phyloP scores from a whole-genome alignment of 2,888 invertebrate genomes.

The Melieria picta region DNA sequence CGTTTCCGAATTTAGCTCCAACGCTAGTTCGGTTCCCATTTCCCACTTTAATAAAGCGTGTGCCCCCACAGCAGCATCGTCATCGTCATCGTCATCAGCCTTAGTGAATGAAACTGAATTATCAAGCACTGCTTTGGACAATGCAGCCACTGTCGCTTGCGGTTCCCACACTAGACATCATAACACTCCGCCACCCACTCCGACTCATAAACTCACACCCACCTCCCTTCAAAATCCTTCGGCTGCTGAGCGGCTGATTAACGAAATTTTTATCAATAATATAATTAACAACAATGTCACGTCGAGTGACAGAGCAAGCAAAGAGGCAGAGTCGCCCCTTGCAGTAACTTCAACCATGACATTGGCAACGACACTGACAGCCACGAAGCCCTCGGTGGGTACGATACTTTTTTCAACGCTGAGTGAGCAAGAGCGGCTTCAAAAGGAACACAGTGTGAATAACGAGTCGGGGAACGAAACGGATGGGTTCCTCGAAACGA shows the following conservation, averaged over 20 bases:
- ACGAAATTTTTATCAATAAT: slow-evolving; percentile 65
- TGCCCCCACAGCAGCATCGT: slow-evolving; percentile 32
- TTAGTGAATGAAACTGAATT: slow-evolving; percentile 43
- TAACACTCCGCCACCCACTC: slow-evolving; percentile 35
- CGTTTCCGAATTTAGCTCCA: slow-evolving; percentile 54
- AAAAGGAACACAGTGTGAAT: slow-evolving; percentile 44
- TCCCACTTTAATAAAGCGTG: slow-evolving; percentile 28
- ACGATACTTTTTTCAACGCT: slow-evolving; percentile 59
- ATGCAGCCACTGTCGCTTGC: slow-evolving; percentile 18
- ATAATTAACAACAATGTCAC: slow-evolving; percentile 60
- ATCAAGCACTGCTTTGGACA: slow-evolving; percentile 43
- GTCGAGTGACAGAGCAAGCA: slow-evolving; percentile 6
- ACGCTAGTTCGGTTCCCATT: slow-evolving; percentile 27
- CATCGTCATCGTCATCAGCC: slow-evolving; percentile 43
- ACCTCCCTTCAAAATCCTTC: slow-evolving; percentile 54
- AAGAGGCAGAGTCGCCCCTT: slow-evolving; percentile 6
- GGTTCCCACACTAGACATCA: no score
- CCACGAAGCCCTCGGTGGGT: slow-evolving; percentile 52
- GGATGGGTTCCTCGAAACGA: slow-evolving; percentile 7
- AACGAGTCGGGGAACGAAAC: slow-evolving; percentile 29
- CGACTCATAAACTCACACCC: slow-evolving; percentile 37
- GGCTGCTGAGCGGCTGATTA: slow-evolving; percentile 64
- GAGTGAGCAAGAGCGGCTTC: slow-evolving; percentile 60
- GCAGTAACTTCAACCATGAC: not conserved
- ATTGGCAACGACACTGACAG: not conserved